Percentiles rank a stretch among this genome's conserved stretches.
These are phyloP conservation scores for Aproaerema taeniolella DNA, from an alignment of 2,888 invertebrate species.

Conservation along the genomic window DNA sequence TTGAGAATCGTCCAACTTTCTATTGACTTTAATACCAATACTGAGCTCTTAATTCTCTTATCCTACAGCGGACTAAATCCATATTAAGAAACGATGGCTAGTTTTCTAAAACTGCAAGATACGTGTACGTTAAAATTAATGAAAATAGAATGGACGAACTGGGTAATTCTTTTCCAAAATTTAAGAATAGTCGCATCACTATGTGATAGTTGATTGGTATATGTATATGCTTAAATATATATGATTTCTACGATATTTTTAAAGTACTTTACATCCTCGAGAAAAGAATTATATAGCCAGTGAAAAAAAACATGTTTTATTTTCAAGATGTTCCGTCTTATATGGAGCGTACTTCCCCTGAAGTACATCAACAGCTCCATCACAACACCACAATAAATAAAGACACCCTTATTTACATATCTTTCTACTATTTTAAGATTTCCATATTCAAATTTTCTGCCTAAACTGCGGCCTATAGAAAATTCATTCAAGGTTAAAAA, in stretches of 20 bases:
- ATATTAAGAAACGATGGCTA: background rate
- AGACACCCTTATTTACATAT: conserved; percentile 7
- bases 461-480: conserved; percentile 7
- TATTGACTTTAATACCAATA: conserved; percentile 6
- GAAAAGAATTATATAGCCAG: too few relatives aligned
- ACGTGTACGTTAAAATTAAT: too few relatives aligned
- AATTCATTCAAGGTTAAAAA: conserved; percentile 1
- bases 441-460: conserved; percentile 7
- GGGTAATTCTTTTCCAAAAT: too few relatives aligned
- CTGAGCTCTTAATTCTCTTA: conserved; percentile 7
- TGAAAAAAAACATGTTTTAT: too few relatives aligned
- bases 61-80: background rate
- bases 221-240: too few relatives aligned
- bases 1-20: conserved; percentile 4
- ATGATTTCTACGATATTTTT: too few relatives aligned
- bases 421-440: conserved; percentile 4
- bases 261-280: too few relatives aligned
- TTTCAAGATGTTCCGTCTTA: too few relatives aligned
- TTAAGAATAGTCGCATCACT: too few relatives aligned
- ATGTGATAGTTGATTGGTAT: too few relatives aligned
- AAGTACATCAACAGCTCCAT: conserved; percentile 7
- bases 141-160: too few relatives aligned
- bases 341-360: background rate
- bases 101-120: too few relatives aligned
- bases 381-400: conserved; percentile 10